Evolutionary conservation across 2,797 vertebrate genomes (phyloP).

Genomic region (Melopsittacus undulatus): DNA sequence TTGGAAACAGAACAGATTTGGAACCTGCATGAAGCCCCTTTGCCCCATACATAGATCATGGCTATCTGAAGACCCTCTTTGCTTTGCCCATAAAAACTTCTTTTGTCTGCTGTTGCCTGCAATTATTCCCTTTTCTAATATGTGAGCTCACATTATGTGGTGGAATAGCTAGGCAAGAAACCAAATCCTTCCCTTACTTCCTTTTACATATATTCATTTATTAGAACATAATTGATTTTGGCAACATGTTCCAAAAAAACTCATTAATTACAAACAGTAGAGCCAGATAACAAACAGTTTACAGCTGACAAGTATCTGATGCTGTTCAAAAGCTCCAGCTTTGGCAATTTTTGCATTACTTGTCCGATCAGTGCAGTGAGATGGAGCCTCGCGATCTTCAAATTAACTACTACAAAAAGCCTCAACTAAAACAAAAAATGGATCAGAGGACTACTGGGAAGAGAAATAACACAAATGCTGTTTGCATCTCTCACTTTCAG

Average conservation of each 20-base stretch:
- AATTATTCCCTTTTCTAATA: background rate
- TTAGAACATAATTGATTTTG: background rate
- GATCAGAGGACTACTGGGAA: fast-evolving
- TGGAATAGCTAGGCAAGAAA: background rate
- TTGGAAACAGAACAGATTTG: background rate
- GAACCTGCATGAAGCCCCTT: background rate
- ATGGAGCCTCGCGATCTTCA: background rate
- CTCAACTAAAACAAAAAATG: background rate
- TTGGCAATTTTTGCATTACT: background rate
- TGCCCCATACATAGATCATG: background rate
- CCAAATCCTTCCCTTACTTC: background rate
- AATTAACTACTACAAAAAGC: background rate
- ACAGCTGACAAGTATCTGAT: background rate
- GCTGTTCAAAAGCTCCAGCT: background rate
- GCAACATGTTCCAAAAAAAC: background rate
- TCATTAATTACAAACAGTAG: background rate
- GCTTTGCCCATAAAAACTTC: background rate
- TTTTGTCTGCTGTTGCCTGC: background rate
- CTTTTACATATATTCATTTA: background rate
- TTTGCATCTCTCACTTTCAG: background rate
- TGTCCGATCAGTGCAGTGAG: background rate
- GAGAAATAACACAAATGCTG: background rate
- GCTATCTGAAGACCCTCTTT: background rate
- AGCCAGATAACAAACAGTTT: background rate
- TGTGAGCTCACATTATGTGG: background rate